Evolutionary conservation across 2,113 vertebrate genomes (phyloP), one percentile per base, ranked within the genome.

Genomic region (Bos indicus): DNA sequence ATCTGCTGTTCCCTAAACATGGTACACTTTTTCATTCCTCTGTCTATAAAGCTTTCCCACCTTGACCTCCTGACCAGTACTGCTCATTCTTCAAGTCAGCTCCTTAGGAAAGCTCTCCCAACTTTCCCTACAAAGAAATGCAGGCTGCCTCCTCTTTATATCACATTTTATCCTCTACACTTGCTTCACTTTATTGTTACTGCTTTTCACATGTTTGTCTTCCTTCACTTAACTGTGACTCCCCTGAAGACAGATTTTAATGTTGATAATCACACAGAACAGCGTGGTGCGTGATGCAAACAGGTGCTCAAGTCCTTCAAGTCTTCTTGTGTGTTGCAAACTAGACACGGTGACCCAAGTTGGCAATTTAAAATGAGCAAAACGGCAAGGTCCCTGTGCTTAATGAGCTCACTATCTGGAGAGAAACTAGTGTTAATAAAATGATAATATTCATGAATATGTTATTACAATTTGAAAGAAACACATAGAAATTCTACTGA

Each of bases 181-280:
- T 64, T 54, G n/a, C 33, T 64, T 92, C 2, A 82, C 19, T 52
- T 30, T 62, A 40, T 92, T 77, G 26, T 80, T 67, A 95, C 40
- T 90, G 40, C 26, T 86, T 15, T 87, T 52, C 25, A 46, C 26
- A 30, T 10, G 46, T 36, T 43, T 95, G 25, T 93, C 74, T 92
- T 30, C 54, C 71, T 15, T 92, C 40, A 64, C 30, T 90, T 57
- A 77, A 87, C 6, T 54, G 33, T 89, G 54, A 74, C 11, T 30
- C 94, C n/a, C 36, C 62, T 90, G 36, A 91, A 90, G 40, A 48
- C 80, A 96, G 48, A 88, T 90, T 43, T 94, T 81, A 71, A 94
- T 77, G 30, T 71, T 62, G 57, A 64, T 87, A 64, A 87, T 90
- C 48, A 71, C 48, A 71, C 2, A 46, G 25, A 28, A 62, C 1